A percentile compares a stretch with the other conserved stretches of the same genome.
Evolutionary conservation across 2,113 vertebrate species (phyloP).

Genomic region (Ctenodactylus gundi): DNA sequence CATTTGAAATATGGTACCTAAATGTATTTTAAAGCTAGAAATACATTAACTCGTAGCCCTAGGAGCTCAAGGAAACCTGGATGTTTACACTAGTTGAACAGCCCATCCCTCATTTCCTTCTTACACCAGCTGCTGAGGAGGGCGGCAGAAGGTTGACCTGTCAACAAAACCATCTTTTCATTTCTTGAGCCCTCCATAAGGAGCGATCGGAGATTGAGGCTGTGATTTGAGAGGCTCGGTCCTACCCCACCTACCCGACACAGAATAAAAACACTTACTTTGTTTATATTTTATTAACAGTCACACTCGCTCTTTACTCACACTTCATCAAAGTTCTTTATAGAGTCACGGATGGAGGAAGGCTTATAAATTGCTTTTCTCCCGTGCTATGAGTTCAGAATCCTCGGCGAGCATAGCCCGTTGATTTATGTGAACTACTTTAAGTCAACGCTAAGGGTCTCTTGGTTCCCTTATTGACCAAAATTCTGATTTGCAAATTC

Average conservation of each 20-base stretch:
- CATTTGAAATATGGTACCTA: conserved; percentile 55
- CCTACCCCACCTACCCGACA: neutral
- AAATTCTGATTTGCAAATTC: neutral
- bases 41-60: conserved; percentile 49
- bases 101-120: conserved; percentile 59
- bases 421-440: conserved; percentile 44
- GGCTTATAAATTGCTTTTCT: conserved; percentile 40
- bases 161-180: conserved; percentile 74
- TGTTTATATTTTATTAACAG: conserved; percentile 61
- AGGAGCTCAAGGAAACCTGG: neutral
- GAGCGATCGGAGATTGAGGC: neutral
- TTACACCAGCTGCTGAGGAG: neutral
- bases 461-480: neutral
- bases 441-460: neutral
- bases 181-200: neutral
- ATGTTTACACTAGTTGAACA: conserved; percentile 44
- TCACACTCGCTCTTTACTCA: neutral
- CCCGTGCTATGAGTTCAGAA: neutral
- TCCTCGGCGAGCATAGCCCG: neutral
- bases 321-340: conserved; percentile 69
- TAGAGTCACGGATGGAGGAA: neutral
- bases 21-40: conserved; percentile 56
- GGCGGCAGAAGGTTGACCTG: neutral
- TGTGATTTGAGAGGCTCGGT: conserved; percentile 27
- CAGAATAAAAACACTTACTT: conserved; percentile 50